Evolutionary conservation across 2,888 invertebrate genomes (phyloP).

Genomic region (Sesia apiformis): DNA sequence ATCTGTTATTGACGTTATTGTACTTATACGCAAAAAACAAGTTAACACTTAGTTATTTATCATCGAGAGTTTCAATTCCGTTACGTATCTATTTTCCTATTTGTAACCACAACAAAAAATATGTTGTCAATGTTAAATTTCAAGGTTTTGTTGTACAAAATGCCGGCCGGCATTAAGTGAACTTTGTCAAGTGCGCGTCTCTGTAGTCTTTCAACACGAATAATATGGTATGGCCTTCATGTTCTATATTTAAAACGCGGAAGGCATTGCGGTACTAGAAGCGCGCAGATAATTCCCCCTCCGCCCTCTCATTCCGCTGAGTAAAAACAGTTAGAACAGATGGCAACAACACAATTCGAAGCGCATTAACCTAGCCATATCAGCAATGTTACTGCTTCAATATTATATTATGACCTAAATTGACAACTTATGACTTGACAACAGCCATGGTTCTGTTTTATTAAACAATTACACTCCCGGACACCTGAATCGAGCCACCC

Average conservation of each 20-base stretch:
- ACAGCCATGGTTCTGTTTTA: too few relatives aligned
- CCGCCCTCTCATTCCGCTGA: constrained; percentile 19
- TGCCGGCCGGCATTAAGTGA: not conserved
- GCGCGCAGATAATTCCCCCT: constrained; percentile 37
- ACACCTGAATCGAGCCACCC: too few relatives aligned
- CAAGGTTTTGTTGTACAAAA: not conserved
- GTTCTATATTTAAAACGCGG: constrained; percentile 69
- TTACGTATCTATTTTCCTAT: not conserved
- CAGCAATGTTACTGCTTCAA: constrained; percentile 31
- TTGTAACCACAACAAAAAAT: not conserved
- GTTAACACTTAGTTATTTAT: too few relatives aligned
- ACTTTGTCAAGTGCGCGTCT: not conserved
- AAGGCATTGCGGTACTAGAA: constrained; percentile 37
- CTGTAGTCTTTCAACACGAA: not conserved
- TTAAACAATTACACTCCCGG: too few relatives aligned
- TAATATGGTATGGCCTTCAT: constrained; percentile 52
- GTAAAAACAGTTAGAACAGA: too few relatives aligned
- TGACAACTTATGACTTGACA: too few relatives aligned
- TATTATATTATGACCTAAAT: too few relatives aligned
- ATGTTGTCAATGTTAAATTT: not conserved
- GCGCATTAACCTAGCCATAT: not conserved
- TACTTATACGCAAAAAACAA: too few relatives aligned
- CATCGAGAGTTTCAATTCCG: too few relatives aligned
- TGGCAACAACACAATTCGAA: too few relatives aligned
- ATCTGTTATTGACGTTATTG: too few relatives aligned